Percentiles rank a stretch among this genome's conserved stretches.
Conservation (phyloP, 2,797 vertebrate genomes). For the Poeciliopsis turneri region DNA sequence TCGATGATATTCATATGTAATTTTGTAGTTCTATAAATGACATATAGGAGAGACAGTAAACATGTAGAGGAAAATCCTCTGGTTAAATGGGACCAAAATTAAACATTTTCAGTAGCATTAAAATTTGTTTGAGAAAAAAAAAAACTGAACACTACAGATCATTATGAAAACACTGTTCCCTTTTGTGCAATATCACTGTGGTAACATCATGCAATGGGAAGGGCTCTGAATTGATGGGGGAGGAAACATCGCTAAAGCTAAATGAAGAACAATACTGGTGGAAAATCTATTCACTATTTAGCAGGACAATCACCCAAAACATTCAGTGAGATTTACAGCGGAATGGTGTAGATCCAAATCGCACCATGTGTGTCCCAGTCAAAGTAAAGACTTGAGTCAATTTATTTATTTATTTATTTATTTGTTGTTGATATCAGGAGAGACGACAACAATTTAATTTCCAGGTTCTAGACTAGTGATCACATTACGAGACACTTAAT, state of each 20-base stretch:
- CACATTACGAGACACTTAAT: slow-evolving; percentile 5
- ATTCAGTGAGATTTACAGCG: neutral
- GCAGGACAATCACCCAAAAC: neutral
- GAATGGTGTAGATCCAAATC: neutral
- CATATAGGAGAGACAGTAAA: neutral
- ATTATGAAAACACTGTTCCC: neutral
- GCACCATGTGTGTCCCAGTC: neutral
- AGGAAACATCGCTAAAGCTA: neutral
- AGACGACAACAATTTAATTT: neutral
- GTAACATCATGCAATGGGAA: neutral
- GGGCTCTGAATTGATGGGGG: neutral
- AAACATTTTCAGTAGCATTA: neutral
- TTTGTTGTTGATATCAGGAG: neutral
- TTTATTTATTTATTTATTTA: neutral
- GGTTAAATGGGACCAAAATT: neutral
- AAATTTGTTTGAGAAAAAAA: neutral
- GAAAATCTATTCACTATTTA: neutral
- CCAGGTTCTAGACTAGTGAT: neutral
- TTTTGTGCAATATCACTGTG: neutral
- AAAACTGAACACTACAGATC: neutral
- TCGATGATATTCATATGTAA: neutral
- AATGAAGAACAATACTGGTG: neutral
- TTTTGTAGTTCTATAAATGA: neutral
- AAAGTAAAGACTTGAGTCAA: neutral
- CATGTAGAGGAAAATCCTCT: neutral